Evolutionary conservation across 2,888 invertebrate genomes (phyloP), one percentile per base, ranked within the genome.

Genomic region (Chrysolina oricalcia): DNA sequence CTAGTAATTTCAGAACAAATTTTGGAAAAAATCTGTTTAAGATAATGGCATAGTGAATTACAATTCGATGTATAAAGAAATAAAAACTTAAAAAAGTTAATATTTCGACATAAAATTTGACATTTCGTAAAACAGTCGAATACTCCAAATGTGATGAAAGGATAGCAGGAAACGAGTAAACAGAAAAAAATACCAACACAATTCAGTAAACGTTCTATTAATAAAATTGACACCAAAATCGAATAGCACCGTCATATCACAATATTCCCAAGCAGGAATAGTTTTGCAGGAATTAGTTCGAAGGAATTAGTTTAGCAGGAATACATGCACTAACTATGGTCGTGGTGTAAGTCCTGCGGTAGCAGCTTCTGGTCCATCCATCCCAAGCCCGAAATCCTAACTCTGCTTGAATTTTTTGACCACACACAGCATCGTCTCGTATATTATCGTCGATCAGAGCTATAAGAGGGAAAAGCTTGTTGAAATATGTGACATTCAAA

Each of bases 401-500:
- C 13, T 91, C 88, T 59, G 91, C 90, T 84, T 91, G 91, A 62
- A 93, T 90, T 76, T 90, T 89, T 83, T 91, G 91, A 13, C 93
- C 93, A 80, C 94, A 94, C 62, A 88, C 87, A 13, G 92, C 91
- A 85, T 93, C 93, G 80, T 93, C 93, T 0, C 90, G 89, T 48
- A 94, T 88, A 81, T 93, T 92, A 78, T 93, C 93, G 84, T 93
- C 92, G 23, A 91, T 82, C 71, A 94, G 90, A 89, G 93, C 93
- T 93, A 86, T 23, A 85, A 83, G 67, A 23, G 67, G 23, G 13
- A 53, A 43, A 43, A 43, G 11, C 13, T 56, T 11, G 2, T 35
- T 21, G 17, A n/a, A 74, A 19, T 23, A 15, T 35, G 35, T 35
- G 35, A 35, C 4, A 8, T 10, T 56, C 17, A 19, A 13, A 5